Conservation (phyloP, 1,140 invertebrate genomes). For the Zaprionus inermis region DNA sequence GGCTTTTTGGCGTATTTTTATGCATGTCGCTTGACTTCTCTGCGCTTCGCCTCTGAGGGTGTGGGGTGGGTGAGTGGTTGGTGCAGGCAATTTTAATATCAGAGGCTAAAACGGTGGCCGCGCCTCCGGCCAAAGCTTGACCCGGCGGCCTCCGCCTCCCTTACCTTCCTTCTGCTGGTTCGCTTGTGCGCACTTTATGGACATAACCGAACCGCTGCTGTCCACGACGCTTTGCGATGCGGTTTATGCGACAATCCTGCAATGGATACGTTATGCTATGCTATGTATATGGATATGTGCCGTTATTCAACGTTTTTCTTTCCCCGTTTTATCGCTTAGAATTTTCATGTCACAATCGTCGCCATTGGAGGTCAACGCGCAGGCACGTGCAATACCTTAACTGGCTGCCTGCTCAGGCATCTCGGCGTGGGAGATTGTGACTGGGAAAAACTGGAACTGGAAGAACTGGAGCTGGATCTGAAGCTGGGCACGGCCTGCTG, state of each 20-base stretch:
- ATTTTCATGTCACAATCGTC: conserved; percentile 35
- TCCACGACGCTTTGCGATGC: conserved; percentile 8
- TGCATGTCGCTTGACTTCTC: conserved; percentile 51
- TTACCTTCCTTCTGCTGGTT: conserved; percentile 16
- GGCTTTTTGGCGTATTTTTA: conserved; percentile 65
- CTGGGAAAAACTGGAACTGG: neutral
- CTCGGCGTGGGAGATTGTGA: conserved; percentile 12
- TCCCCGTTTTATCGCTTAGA: conserved; percentile 11
- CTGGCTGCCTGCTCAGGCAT: neutral
- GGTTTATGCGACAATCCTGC: conserved; percentile 35
- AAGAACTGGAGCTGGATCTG: neutral
- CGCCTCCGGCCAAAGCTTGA: conserved; percentile 30
- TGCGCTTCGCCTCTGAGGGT: conserved; percentile 9
- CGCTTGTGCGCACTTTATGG: conserved; percentile 70
- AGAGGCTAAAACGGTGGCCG: conserved; percentile 44
- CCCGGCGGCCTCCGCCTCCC: neutral
- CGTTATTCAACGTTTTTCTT: conserved; percentile 19
- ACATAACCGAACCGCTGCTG: conserved; percentile 29
- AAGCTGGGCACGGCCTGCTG: conserved; percentile 14
- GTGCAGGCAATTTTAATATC: conserved; percentile 46
- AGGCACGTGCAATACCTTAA: conserved; percentile 36
- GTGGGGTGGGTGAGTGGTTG: neutral
- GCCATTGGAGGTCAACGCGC: conserved; percentile 23
- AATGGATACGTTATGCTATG: conserved; percentile 18
- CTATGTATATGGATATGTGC: neutral